phyloP scores from a whole-genome alignment of 2,113 vertebrate genomes.

The Nesogale talazaci region DNA sequence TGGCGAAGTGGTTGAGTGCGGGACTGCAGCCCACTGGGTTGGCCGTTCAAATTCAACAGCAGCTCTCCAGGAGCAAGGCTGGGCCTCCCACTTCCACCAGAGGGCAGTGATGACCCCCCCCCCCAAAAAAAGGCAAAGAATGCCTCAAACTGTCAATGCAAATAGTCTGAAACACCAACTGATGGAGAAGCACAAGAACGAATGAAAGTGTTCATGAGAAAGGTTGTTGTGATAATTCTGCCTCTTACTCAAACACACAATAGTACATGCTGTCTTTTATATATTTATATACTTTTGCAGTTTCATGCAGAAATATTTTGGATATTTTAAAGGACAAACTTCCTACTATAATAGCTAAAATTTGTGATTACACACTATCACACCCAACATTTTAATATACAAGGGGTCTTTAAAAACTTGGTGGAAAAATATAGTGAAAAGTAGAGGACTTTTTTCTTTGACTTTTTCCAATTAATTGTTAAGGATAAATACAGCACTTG shows the following conservation, averaged over 20 bases:
- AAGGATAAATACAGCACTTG: background rate
- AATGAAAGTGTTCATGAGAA: background rate
- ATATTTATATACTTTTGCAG: background rate
- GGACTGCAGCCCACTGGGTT: no score
- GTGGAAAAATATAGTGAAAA: no score
- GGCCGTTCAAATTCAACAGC: no score
- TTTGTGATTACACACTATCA: background rate
- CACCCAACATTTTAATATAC: background rate
- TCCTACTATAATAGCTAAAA: background rate
- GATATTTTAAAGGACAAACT: constrained; percentile 4
- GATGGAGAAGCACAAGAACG: constrained; percentile 11
- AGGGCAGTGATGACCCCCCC: no score
- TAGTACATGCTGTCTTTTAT: background rate
- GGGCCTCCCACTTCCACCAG: no score
- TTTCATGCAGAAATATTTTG: background rate
- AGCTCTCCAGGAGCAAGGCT: no score
- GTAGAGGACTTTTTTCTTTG: no score
- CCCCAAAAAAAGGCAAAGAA: no score
- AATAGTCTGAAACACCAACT: background rate
- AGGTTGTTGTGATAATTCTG: background rate
- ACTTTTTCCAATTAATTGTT: background rate
- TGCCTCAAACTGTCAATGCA: background rate
- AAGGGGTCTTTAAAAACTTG: no score
- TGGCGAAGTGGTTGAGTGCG: no score
- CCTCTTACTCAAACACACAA: background rate